Conservation (phyloP, 2,888 invertebrate genomes). For the Ichneumon xanthorius region DNA sequence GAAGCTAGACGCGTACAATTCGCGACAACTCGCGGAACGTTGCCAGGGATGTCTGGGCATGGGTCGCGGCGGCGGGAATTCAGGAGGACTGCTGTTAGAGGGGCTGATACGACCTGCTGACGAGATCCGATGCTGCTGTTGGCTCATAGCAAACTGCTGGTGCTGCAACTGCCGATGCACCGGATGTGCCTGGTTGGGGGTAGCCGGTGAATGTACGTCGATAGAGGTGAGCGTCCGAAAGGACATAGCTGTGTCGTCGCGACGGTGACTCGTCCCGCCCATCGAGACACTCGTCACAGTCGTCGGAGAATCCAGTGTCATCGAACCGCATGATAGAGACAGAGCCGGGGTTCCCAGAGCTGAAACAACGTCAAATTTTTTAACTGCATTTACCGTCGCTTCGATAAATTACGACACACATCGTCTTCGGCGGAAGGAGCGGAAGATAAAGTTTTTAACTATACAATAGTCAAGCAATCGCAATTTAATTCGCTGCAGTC, state of each 20-base stretch:
- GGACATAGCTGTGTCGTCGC: constrained; percentile 87
- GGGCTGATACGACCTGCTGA: constrained; percentile 85
- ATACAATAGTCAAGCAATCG: constrained; percentile 47
- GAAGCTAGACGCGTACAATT: constrained; percentile 92
- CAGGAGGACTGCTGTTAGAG: constrained; percentile 85
- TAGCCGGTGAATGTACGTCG: constrained; percentile 86
- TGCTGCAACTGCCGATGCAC: constrained; percentile 75
- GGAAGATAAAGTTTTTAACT: constrained; percentile 51
- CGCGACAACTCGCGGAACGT: constrained; percentile 93
- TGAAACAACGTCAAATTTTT: constrained; percentile 68
- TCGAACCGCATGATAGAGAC: constrained; percentile 87
- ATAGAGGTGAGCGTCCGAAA: constrained; percentile 87
- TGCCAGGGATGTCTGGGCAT: constrained; percentile 88
- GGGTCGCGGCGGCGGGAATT: constrained; percentile 84
- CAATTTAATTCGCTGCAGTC: constrained; percentile 36
- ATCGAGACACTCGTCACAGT: constrained; percentile 86
- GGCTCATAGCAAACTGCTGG: constrained; percentile 77
- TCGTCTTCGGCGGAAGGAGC: constrained; percentile 53
- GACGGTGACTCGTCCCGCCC: constrained; percentile 89
- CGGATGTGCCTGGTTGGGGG: constrained; percentile 85
- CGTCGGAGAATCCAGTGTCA: constrained; percentile 95
- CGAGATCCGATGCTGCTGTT: constrained; percentile 81
- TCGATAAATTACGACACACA: not conserved
- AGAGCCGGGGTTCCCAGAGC: constrained; percentile 85
- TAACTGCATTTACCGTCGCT: not conserved